These are phyloP conservation scores for Mesocentrotus franciscanus DNA, from an alignment of 53 echinoderm and acorn worm genomes.

Conservation along the genomic window DNA sequence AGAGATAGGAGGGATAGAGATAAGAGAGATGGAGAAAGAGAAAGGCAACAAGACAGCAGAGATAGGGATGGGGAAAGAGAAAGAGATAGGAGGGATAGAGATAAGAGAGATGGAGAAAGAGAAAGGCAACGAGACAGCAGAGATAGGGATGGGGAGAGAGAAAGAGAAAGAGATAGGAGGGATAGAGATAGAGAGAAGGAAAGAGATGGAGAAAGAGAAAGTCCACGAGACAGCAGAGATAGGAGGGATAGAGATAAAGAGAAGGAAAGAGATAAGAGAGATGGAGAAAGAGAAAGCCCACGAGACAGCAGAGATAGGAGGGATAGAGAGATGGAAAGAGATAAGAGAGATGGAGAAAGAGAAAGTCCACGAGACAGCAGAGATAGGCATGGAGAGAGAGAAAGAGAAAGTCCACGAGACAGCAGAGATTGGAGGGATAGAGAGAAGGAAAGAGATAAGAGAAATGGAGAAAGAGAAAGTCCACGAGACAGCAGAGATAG, in stretches of 20 bases:
- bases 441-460: background rate
- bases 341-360: background rate
- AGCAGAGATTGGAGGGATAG: background rate
- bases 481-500: slow-evolving; percentile 34
- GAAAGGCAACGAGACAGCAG: slow-evolving; percentile 14
- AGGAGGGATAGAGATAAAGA: slow-evolving; percentile 29
- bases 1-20: too few relatives aligned
- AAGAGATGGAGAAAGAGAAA: slow-evolving; percentile 1
- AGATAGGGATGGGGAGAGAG: background rate
- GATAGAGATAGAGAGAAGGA: slow-evolving; percentile 46
- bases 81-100: slow-evolving; percentile 11
- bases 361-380: slow-evolving; percentile 4
- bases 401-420: too few relatives aligned
- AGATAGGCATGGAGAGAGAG: background rate
- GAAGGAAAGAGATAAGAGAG: background rate
- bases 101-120: too few relatives aligned
- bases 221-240: too few relatives aligned
- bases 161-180: background rate
- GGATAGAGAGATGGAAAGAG: background rate
- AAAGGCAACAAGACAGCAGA: too few relatives aligned
- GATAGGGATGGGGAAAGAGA: too few relatives aligned
- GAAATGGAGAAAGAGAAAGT: slow-evolving; percentile 39
- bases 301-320: slow-evolving; percentile 20
- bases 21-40: too few relatives aligned
- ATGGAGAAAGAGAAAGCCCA: slow-evolving; percentile 34